These are phyloP conservation scores for Sebastes diaconus DNA, from an alignment of 2,797 vertebrate genomes.

Conservation along the genomic window DNA sequence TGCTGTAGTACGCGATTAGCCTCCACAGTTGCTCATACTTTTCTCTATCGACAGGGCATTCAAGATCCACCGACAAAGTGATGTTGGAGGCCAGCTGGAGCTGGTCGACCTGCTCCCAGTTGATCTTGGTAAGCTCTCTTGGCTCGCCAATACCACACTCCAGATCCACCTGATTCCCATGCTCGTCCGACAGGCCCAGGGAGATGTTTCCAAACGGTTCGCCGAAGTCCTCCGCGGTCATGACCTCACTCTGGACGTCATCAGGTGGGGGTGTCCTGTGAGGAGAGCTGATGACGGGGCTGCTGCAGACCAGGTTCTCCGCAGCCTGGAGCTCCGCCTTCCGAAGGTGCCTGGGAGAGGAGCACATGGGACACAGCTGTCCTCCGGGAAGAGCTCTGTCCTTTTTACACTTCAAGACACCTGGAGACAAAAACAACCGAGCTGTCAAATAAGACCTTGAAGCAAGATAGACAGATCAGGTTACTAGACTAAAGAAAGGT, in stretches of 20 bases:
- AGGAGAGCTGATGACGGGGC: conserved; percentile 82
- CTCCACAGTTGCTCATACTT: conserved; percentile 92
- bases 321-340: conserved; percentile 80
- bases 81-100: conserved; percentile 82
- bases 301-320: conserved; percentile 79
- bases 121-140: conserved; percentile 62
- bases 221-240: conserved; percentile 68
- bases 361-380: conserved; percentile 88
- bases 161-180: conserved; percentile 87
- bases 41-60: conserved; percentile 87
- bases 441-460: not conserved
- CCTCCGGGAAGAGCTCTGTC: conserved; percentile 86
- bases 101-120: conserved; percentile 81
- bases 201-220: conserved; percentile 83
- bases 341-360: conserved; percentile 78
- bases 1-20: conserved; percentile 93
- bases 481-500: not conserved
- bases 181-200: conserved; percentile 89
- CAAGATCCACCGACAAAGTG: conserved; percentile 83
- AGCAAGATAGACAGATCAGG: not conserved
- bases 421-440: conserved; percentile 62
- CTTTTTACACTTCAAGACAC: conserved; percentile 92
- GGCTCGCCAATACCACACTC: conserved; percentile 82
- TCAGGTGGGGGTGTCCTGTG: conserved; percentile 51
- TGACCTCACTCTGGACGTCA: conserved; percentile 64